Evolutionary conservation across 2,888 invertebrate species (phyloP).

Genomic region (Hirtodrosophila trivittata): DNA sequence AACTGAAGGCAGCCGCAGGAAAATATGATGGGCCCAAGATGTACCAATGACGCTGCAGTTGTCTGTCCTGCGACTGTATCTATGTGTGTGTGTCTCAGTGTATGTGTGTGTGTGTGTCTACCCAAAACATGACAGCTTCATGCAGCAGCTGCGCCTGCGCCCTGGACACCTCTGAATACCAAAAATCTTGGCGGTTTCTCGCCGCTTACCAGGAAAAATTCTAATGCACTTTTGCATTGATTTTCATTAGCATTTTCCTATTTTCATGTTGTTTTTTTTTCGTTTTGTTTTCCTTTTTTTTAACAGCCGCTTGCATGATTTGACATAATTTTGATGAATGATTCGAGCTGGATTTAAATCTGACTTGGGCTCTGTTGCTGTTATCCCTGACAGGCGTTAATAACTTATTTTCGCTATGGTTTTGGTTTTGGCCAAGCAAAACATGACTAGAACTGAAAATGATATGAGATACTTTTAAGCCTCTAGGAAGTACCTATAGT

Average conservation of each 20-base stretch:
- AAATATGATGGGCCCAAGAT: conserved; percentile 59
- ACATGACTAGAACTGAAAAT: too few relatives aligned
- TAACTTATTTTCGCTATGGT: conserved; percentile 56
- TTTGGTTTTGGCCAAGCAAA: conserved; percentile 20
- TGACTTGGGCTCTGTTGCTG: conserved; percentile 30
- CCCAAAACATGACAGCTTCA: conserved; percentile 80
- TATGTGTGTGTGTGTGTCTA: conserved; percentile 46
- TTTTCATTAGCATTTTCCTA: conserved; percentile 68
- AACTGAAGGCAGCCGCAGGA: conserved; percentile 61
- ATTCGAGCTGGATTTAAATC: conserved; percentile 36
- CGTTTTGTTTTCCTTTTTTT: conserved; percentile 28
- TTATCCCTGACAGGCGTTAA: conserved; percentile 55
- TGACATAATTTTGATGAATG: conserved; percentile 77
- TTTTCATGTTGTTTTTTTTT: conserved; percentile 24
- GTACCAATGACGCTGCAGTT: conserved; percentile 62
- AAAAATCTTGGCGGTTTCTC: conserved; percentile 59
- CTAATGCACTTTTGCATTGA: conserved; percentile 64
- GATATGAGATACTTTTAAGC: too few relatives aligned
- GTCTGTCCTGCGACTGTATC: conserved; percentile 40
- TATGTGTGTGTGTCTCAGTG: conserved; percentile 6
- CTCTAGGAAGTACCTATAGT: too few relatives aligned
- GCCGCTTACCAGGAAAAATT: conserved; percentile 30
- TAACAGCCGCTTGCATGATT: conserved; percentile 70
- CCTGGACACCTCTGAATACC: conserved; percentile 29
- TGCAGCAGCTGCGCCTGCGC: conserved; percentile 59